Percentiles rank a stretch among this genome's conserved stretches.
Evolutionary conservation across 2,797 vertebrate genomes (phyloP).

Genomic region (Pangasius macronema): DNA sequence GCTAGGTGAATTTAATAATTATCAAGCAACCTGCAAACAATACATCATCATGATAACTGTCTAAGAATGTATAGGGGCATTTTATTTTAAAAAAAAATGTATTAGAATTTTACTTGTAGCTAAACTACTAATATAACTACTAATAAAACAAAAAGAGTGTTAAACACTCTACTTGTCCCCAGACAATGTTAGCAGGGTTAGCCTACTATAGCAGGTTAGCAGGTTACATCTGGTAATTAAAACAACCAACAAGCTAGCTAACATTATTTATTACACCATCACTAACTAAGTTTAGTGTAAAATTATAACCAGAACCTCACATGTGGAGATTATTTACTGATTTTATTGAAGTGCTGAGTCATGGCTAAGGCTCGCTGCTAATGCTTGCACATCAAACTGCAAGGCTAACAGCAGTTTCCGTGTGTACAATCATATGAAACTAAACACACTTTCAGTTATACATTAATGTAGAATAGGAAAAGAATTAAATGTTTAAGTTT

Average conservation of each 20-base stretch:
- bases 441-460: no score
- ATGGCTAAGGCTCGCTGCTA: background rate
- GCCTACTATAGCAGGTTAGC: no score
- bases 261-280: background rate
- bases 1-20: background rate
- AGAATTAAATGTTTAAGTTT: no score
- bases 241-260: background rate
- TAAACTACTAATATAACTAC: background rate
- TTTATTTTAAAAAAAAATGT: background rate
- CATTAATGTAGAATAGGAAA: no score
- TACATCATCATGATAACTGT: background rate
- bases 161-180: no score
- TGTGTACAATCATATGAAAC: no score
- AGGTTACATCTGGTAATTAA: background rate
- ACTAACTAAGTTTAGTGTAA: background rate
- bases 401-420: no score
- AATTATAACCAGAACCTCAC: background rate
- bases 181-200: no score
- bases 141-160: no score
- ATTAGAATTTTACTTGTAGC: no score
- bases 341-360: background rate
- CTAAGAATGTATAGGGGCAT: background rate
- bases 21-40: background rate
- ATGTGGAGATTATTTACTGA: background rate
- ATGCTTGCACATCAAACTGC: no score